Percentiles rank a stretch among this genome's conserved stretches.
Conservation (phyloP, 2,113 vertebrate species). For the Sebastes schlegelii region DNA sequence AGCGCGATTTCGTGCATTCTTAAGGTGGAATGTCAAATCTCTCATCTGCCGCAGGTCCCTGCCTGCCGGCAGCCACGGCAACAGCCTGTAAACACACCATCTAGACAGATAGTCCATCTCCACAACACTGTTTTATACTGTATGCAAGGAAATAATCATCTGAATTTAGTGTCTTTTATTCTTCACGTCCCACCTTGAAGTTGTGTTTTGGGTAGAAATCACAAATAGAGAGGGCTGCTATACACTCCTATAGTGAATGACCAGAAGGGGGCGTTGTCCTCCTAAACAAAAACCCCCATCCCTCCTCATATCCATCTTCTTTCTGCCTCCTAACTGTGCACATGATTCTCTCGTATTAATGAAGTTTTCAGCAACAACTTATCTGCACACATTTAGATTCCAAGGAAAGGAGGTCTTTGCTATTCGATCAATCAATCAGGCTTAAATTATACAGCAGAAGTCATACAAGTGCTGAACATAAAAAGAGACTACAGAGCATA, state of each 20-base stretch:
- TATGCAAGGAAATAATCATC: not conserved
- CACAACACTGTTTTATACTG: not conserved
- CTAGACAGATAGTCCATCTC: not conserved
- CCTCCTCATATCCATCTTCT: not conserved
- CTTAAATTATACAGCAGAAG: too few species aligned
- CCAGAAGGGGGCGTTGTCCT: constrained; percentile 47
- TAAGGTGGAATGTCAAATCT: constrained; percentile 67
- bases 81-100: constrained; percentile 1
- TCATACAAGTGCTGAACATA: too few species aligned
- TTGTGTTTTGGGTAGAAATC: not conserved
- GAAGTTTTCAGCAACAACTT: not conserved
- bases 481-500: too few species aligned
- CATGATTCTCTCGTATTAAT: not conserved
- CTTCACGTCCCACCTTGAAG: not conserved
- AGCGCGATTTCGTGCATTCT: constrained; percentile 61
- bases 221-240: not conserved
- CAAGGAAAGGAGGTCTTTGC: not conserved
- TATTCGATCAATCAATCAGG: too few species aligned
- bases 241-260: not conserved
- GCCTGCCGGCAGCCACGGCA: constrained; percentile 40
- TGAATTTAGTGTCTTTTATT: not conserved
- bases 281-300: constrained; percentile 10
- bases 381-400: not conserved
- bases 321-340: not conserved
- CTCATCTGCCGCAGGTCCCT: constrained; percentile 58